Evolutionary conservation across 2,888 invertebrate genomes (phyloP), one percentile per base, ranked within the genome.

Genomic region (Phengaris alcon): DNA sequence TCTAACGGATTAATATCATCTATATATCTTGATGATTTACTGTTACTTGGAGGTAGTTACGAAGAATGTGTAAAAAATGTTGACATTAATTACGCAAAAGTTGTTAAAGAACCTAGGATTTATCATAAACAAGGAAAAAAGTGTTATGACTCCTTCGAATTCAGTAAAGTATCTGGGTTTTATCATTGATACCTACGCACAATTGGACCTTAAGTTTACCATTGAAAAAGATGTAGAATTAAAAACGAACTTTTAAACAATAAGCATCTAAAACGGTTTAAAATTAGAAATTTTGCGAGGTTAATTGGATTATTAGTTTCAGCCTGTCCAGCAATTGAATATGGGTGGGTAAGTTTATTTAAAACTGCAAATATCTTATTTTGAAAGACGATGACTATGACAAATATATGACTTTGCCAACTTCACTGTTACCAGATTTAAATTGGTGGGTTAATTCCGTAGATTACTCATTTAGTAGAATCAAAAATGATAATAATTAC

Each of bases 311-410:
- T 59, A 59, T 59, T 59, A 15, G 15, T 59, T 59, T 59, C 59
- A 15, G 15, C 9, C 8, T 59, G 69, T 15, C 69, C 69, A 48
- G 69, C 46, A 5, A 46, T 48, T 46, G n/a, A 48, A 12, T 69
- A 69, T n/a, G 48, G 69, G 5, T 70, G 69, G 69, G 13, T 48
- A 48, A n/a, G n/a, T n/a, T n/a, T 70, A 70, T 46, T 44, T 13
- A 46, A 70, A 70, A 48, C 12, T 44, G 12, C 13, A 48, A 70
- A 70, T 70, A 70, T n/a, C 12, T 48, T 59, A 59, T 6, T 15
- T 15, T 59, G 9, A n/a, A 59, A 59, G n/a, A 59, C n/a, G n/a
- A 59, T 59, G 15, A 59, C n/a, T 59, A 59, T 15, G n/a, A 59
- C 3, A 6, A 59, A n/a, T n/a, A 15, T n/a, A 59, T 59, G 15